Evolutionary conservation across 1,140 invertebrate species (phyloP), one percentile per base, ranked within the genome.

Genomic region (Lucilia sericata): DNA sequence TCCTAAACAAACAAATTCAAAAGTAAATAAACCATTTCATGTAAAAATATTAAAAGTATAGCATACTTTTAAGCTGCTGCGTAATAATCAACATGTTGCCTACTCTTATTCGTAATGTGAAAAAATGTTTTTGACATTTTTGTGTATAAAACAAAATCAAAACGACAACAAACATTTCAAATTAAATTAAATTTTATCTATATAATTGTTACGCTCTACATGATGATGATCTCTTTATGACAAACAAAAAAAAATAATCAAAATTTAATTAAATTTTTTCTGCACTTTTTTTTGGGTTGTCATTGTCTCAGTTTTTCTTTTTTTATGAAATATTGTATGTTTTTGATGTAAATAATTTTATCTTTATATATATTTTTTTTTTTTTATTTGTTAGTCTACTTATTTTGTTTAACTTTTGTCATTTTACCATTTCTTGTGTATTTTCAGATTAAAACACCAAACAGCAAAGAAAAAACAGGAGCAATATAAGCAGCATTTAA

Each of bases 231-330:
- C 14, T 60, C 14, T 17, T 60, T 17, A 17, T 60, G 14, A 60
- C 14, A n/a, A 60, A 60, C 4, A 60, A n/a, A n/a, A 60, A 60
- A 60, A 1, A 60, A 60, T 60, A n/a, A 0, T n/a, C n/a, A 60
- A 60, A 60, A n/a, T 60, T 60, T 60, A 60, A 60, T 60, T 60
- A 60, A 60, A 60, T n/a, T 60, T 60, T n/a, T 60, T 14, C 55
- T 60, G n/a, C 51, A 60, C 13, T 60, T 60, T 60, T 17, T 7
- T 1, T 60, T 60, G 13, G n/a, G n/a, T 60, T 60, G 25, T 30
- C 25, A 30, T 30, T 30, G 25, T 30, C 25, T 30, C 25, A 30
- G n/a, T n/a, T n/a, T n/a, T n/a, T 30, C 1, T 30, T 2, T 30
- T 30, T 30, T 30, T 30, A 2, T 30, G 25, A 30, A 30, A 30